Evolutionary conservation across 2,888 invertebrate genomes (phyloP).

Genomic region (Harpalus rubripes): DNA sequence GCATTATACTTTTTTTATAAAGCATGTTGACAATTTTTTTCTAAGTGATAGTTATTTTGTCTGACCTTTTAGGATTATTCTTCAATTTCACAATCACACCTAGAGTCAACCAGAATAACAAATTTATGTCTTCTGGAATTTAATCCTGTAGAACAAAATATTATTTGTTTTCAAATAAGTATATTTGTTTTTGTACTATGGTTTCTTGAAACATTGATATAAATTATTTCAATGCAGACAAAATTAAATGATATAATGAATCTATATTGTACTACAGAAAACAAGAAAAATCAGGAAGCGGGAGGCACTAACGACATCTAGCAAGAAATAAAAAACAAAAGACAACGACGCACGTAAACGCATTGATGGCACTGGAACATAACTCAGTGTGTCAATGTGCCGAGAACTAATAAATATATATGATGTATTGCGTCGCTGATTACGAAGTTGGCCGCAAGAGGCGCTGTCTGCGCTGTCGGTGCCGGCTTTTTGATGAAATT

Average conservation of each 20-base stretch:
- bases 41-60: too few species aligned
- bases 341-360: constrained; percentile 6
- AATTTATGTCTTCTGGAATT: too few species aligned
- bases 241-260: not conserved
- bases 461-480: constrained; percentile 39
- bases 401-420: constrained; percentile 64
- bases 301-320: constrained; percentile 27
- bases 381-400: constrained; percentile 58
- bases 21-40: too few species aligned
- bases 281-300: constrained; percentile 1
- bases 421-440: constrained; percentile 63
- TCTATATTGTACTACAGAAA: not conserved
- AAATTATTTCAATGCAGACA: not conserved
- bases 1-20: too few species aligned
- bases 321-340: constrained; percentile 48
- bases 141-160: too few species aligned
- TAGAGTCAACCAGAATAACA: too few species aligned
- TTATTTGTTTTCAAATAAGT: too few species aligned
- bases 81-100: too few species aligned
- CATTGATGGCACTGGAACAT: constrained; percentile 45
- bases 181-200: too few species aligned
- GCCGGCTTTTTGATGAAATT: constrained; percentile 62
- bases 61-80: too few species aligned
- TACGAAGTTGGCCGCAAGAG: constrained; percentile 48
- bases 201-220: too few species aligned